phyloP scores from a whole-genome alignment of 2,797 vertebrate species.

The Characodon lateralis region DNA sequence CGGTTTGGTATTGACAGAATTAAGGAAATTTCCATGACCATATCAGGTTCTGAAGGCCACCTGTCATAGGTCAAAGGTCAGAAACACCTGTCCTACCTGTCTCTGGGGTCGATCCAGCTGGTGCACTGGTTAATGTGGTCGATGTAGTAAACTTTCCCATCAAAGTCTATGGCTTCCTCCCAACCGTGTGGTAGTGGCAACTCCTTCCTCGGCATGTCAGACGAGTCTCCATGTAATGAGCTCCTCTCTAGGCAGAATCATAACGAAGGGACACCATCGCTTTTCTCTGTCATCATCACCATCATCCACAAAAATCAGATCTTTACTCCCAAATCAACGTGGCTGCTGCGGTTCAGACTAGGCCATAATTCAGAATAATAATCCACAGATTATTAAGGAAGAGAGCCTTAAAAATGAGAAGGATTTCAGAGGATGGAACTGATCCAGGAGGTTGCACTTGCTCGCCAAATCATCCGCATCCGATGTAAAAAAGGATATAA shows the following conservation, averaged over 20 bases:
- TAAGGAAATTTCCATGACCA: not conserved
- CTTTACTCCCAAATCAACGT: constrained; percentile 39
- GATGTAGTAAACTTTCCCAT: constrained; percentile 95
- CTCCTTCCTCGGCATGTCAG: constrained; percentile 94
- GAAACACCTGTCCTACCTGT: constrained; percentile 83
- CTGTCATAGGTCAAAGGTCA: constrained; percentile 35
- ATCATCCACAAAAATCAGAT: not conserved
- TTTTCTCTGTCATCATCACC: constrained; percentile 55
- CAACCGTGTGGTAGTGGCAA: constrained; percentile 96
- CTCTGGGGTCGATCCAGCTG: constrained; percentile 96
- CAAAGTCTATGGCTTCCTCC: constrained; percentile 96
- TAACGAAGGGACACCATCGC: constrained; percentile 62
- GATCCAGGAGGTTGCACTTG: constrained; percentile 34
- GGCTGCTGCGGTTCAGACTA: constrained; percentile 38
- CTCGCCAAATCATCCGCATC: constrained; percentile 29
- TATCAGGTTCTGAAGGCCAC: not conserved
- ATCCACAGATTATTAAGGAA: constrained; percentile 44
- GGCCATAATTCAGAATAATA: constrained; percentile 70
- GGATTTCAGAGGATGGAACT: not conserved
- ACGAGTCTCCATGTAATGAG: constrained; percentile 84
- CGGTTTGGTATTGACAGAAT: not conserved
- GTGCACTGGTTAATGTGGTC: constrained; percentile 92
- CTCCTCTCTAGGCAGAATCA: constrained; percentile 67
- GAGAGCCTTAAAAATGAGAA: not conserved
- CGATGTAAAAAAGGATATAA: not conserved